These are phyloP conservation scores for Hydrotaea diabolus DNA, from an alignment of 2,888 invertebrate species.

Conservation along the genomic window DNA sequence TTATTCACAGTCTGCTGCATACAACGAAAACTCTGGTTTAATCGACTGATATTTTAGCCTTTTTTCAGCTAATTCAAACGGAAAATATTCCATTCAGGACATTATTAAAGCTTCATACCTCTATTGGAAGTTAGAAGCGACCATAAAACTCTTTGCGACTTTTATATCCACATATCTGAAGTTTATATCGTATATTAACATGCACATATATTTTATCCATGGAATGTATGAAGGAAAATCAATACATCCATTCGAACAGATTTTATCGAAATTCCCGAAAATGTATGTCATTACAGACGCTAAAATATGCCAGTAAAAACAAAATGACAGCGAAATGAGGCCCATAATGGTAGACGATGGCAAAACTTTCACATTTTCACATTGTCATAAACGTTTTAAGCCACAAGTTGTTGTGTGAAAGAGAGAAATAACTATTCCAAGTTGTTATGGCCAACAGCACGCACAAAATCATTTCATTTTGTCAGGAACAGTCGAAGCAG, in stretches of 20 bases:
- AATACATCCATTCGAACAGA: background rate
- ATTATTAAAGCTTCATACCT: too few relatives aligned
- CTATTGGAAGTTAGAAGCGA: too few relatives aligned
- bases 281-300: conserved; percentile 8
- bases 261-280: background rate
- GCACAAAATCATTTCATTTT: conserved; percentile 50
- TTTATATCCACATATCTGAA: too few relatives aligned
- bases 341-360: conserved; percentile 5
- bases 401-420: conserved; percentile 60
- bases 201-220: background rate
- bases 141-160: too few relatives aligned
- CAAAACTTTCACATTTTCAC: conserved; percentile 39
- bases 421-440: conserved; percentile 25
- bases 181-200: too few relatives aligned
- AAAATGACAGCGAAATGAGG: conserved; percentile 6
- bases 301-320: background rate
- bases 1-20: too few relatives aligned
- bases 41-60: too few relatives aligned
- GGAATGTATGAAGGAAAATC: background rate
- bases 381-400: conserved; percentile 40
- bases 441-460: conserved; percentile 54
- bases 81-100: too few relatives aligned
- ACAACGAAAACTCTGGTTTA: too few relatives aligned
- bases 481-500: conserved; percentile 15
- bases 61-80: too few relatives aligned